Evolutionary conservation across 2,113 vertebrate genomes (phyloP).

Genomic region (Actinemys pallida): DNA sequence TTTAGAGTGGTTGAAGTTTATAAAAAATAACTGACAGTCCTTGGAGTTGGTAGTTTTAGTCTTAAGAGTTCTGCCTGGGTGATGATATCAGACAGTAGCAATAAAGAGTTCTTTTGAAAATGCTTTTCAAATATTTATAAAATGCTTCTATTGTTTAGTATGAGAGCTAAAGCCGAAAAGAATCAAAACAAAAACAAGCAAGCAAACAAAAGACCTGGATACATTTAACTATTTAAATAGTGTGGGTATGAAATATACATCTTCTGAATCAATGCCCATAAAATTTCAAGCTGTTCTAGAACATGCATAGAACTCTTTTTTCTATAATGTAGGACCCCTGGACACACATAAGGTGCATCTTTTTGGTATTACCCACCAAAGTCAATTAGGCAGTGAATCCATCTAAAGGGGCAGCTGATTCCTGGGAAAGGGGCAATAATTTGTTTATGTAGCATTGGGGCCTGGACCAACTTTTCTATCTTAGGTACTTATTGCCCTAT

Average conservation of each 20-base stretch:
- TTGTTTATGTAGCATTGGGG: background rate
- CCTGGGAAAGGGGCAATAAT: background rate
- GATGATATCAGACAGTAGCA: background rate
- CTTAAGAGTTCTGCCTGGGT: background rate
- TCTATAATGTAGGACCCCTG: background rate
- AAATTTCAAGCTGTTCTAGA: background rate
- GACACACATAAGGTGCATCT: background rate
- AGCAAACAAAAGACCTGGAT: background rate
- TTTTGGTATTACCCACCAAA: background rate
- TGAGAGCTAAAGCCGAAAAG: background rate
- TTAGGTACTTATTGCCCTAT: background rate
- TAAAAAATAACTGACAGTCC: background rate
- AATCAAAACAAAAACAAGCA: background rate
- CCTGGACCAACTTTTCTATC: background rate
- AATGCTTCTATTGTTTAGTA: background rate
- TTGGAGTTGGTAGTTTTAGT: background rate
- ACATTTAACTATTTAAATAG: background rate
- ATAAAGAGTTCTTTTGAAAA: background rate
- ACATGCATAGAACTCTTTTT: background rate
- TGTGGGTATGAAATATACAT: background rate
- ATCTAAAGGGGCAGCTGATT: background rate
- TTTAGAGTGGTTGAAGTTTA: background rate
- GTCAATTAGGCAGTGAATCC: background rate
- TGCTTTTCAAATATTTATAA: background rate
- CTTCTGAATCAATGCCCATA: background rate